phyloP scores from a whole-genome alignment of 2,797 vertebrate genomes.

The Tarsius wallacei region DNA sequence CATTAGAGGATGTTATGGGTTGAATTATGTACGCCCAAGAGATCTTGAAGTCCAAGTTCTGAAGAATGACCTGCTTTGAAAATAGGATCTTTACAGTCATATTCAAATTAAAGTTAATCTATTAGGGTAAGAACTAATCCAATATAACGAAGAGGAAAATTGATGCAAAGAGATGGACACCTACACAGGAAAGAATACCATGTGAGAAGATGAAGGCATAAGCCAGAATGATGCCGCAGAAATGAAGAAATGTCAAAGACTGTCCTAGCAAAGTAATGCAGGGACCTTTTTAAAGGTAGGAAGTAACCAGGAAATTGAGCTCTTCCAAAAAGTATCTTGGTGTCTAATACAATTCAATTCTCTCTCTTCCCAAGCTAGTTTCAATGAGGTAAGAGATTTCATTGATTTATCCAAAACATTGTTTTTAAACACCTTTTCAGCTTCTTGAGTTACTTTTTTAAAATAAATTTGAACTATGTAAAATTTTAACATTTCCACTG shows the following conservation, averaged over 20 bases:
- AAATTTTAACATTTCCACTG: background rate
- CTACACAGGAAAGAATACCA: background rate
- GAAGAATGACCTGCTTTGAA: background rate
- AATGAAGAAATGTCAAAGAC: background rate
- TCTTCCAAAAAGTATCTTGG: background rate
- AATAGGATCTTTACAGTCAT: background rate
- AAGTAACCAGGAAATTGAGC: background rate
- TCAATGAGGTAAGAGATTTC: background rate
- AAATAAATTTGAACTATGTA: background rate
- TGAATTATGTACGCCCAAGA: background rate
- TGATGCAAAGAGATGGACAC: background rate
- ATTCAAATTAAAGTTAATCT: background rate
- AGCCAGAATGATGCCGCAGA: rapidly evolving
- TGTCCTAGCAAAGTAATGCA: background rate
- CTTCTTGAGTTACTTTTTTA: background rate
- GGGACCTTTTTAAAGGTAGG: background rate
- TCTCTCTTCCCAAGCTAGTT: background rate
- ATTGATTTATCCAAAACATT: background rate
- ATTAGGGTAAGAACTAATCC: background rate
- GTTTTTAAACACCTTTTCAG: background rate
- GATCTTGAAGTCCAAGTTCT: background rate
- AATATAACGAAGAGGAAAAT: background rate
- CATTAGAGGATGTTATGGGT: rapidly evolving
- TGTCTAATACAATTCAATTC: background rate
- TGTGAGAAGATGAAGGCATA: background rate